Evolutionary conservation across 92 coral and sea anemone genomes (phyloP), one percentile per base, ranked within the genome.

Genomic region (Palythoa caribaeorum): DNA sequence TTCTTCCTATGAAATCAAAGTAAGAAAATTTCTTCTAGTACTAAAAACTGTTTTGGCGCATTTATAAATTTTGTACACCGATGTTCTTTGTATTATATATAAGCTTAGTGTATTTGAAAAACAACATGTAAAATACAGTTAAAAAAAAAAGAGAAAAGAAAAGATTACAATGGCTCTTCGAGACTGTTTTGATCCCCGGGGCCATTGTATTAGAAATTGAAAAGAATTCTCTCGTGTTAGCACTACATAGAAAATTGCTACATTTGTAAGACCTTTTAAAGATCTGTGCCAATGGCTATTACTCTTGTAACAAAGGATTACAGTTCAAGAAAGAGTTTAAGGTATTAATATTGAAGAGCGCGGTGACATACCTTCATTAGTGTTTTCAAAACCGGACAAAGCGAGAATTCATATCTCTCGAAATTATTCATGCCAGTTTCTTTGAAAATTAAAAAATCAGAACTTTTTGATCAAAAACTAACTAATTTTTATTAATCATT

Each of bases 161-260:
- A 52, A 21, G 59, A 2, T 16, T 52, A 35, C 51, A 78, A 62
- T 37, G 19, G 16, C 19, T 3, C 70, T 79, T 38, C 4, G 38
- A 55, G n/a, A 2, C 4, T 36, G 60, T 8, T 14, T 21, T 13
- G 80, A 47, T 28, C 40, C 84, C 28, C 0, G 28, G 28, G 28
- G 28, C 28, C 47, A 60, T 62, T 79, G 72, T 60, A n/a, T 60
- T 13, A 44, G 47, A 79, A 79, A 59, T 60, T 38, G 53, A 79
- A 62, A 59, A 38, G 4, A 36, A 59, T 17, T 39, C 15, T 16
- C n/a, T 5, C 9, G 19, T 36, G 48, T 15, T 78, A 16, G 68
- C 21, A 78, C n/a, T 59, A 6, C 15, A 66, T 59, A 59, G 50
- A 63, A 63, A 63, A n/a, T 17, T 63, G 8, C 70, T 4, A 63